Evolutionary conservation across 2,797 vertebrate species (phyloP), one percentile per base, ranked within the genome.

Genomic region (Darevskia mixta): DNA sequence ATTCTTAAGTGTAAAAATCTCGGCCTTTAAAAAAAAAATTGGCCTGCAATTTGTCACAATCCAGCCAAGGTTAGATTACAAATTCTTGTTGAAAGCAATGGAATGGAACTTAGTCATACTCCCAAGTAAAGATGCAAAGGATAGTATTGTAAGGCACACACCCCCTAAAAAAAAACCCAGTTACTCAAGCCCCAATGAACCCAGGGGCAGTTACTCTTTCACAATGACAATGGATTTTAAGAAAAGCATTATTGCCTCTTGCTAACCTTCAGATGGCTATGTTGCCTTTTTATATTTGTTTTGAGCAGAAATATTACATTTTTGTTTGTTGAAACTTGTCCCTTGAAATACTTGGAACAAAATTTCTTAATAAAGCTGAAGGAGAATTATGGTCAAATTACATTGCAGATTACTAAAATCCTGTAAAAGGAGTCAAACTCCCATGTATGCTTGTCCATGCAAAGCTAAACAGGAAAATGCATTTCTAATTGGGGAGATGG

Each of bases 401-500:
- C 71, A 84, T 49, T 76, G 35, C 23, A 8, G 85, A 90, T 86
- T 86, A 84, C 81, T 89, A 89, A 82, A 64, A 79, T 45, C 45
- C 75, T 18, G 73, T 81, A 85, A 92, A 90, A 92, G 69, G 49
- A 94, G 79, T 86, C 87, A 91, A 84, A 88, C 61, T 92, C 82
- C 75, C 85, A 73, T 78, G 86, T 86, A 85, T 73, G 64, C 80
- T 88, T 58, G 29, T 75, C 69, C 29, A 71, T 71, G 29, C 29
- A n/a, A 71, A 71, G 29, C 69, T 71, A 32, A 71, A 71, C 58
- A 61, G 58, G 58, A 17, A 61, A 61, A 61, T 61, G 1, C 69
- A 71, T n/a, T n/a, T 71, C 29, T 71, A 29, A 71, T 71, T 11
- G 13, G 18, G 67, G 29, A 29, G 13, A n/a, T 29, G 11, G 18